Evolutionary conservation across 2,113 vertebrate genomes (phyloP), one percentile per base, ranked within the genome.

Genomic region (Falcunculus frontatus): DNA sequence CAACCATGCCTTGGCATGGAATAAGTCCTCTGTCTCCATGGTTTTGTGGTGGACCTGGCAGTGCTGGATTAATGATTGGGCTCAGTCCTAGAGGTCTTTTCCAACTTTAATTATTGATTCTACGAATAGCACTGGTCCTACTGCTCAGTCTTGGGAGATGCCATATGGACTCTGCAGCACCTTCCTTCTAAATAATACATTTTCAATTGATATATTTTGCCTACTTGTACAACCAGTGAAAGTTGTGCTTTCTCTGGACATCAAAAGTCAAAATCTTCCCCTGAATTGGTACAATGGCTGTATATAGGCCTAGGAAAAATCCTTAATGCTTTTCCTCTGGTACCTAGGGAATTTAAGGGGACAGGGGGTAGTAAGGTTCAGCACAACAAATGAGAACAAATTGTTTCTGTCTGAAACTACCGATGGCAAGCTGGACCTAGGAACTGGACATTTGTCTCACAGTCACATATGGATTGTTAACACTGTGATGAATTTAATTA

Each of bases 291-390:
- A 8, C 16, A 52, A 7, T 39, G 21, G 10, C n/a, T 74, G 21
- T 50, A 63, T 63, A 73, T 9, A 49, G 13, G 21, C 16, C 4
- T 5, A 44, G 57, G 30, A 63, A 55, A 59, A 46, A 57, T 9
- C 55, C 10, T 50, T 21, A 16, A 2, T 52, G 42, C 4, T 76
- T 90, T 70, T 37, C 18, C 12, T 70, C 26, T 39, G 14, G 9
- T 42, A 42, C 25, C 13, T 27, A 7, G 37, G n/a, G 59, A 73
- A n/a, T 33, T 47, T 35, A 49, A 37, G 11, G 22, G 14, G 5
- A 5, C 0, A 1, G 8, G 8, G 9, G 4, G 3, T 18, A 18
- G 29, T 23, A 35, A 60, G 20, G 27, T 32, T 80, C 63, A 65
- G 68, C 7, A 25, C 11, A 86, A 49, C 7, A 62, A 46, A 59